phyloP scores from a whole-genome alignment of 2,113 vertebrate species.

The Ochotona curzoniae region DNA sequence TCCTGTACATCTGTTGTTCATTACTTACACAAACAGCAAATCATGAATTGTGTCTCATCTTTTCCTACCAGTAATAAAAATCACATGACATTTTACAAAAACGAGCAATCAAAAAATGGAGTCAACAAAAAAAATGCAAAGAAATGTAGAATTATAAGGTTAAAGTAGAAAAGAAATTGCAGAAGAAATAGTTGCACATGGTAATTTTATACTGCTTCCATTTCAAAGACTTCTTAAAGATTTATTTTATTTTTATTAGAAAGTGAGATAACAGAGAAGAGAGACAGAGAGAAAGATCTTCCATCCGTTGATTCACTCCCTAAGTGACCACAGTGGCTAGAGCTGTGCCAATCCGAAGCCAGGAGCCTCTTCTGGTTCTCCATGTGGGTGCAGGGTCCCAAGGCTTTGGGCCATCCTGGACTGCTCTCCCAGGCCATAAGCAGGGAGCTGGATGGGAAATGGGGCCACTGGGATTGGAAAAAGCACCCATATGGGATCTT shows the following conservation, averaged over 20 bases:
- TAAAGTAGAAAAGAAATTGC: not conserved
- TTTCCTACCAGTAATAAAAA: constrained; percentile 24
- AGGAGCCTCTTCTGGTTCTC: no score
- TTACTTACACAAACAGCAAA: not conserved
- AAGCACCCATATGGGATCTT: no score
- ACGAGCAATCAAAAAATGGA: not conserved
- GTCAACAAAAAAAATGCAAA: constrained; percentile 9
- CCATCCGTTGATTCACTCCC: no score
- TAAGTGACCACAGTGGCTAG: no score
- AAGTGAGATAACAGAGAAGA: not conserved
- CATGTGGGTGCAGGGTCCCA: no score
- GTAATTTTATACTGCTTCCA: not conserved
- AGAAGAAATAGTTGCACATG: not conserved
- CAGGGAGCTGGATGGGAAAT: no score
- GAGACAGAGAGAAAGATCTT: no score
- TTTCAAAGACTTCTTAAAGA: not conserved
- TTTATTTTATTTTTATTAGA: no score
- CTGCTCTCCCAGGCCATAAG: no score
- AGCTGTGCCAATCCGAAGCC: no score
- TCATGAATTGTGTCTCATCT: not conserved
- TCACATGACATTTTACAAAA: constrained; percentile 32
- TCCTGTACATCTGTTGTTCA: not conserved
- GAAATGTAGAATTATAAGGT: constrained; percentile 20
- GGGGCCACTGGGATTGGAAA: no score
- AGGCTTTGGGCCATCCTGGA: no score